Evolutionary conservation across 92 coral and sea anemone species (phyloP).

Genomic region (Virgularia gustaviana): DNA sequence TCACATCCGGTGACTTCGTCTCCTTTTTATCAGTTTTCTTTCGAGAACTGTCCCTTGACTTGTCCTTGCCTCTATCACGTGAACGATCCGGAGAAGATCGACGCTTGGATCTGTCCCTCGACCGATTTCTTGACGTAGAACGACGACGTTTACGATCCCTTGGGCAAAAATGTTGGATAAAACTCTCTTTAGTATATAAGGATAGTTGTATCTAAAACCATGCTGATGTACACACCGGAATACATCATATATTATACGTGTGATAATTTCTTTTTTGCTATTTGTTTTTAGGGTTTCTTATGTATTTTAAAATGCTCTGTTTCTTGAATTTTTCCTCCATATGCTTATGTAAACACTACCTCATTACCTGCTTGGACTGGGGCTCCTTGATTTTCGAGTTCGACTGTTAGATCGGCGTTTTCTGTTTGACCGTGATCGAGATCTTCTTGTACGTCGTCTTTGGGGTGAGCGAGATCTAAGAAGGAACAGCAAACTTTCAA

Average conservation of each 20-base stretch:
- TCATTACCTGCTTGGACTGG: slow-evolving; percentile 31
- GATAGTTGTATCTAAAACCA: background rate
- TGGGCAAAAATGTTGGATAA: background rate
- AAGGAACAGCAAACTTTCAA: no score
- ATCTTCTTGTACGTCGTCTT: slow-evolving; percentile 55
- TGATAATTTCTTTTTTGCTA: background rate
- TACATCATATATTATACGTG: no score
- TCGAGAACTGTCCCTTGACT: slow-evolving; percentile 57
- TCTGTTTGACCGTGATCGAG: slow-evolving; percentile 79
- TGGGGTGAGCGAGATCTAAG: slow-evolving; percentile 15
- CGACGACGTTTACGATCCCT: slow-evolving; percentile 61
- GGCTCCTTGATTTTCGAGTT: slow-evolving; percentile 16
- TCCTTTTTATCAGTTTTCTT: slow-evolving; percentile 24
- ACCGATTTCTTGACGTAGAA: slow-evolving; percentile 41
- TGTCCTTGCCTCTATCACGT: slow-evolving; percentile 45
- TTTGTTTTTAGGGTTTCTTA: no score
- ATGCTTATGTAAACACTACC: no score
- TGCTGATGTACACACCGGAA: background rate
- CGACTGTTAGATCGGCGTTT: slow-evolving; percentile 44
- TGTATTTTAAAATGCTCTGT: no score
- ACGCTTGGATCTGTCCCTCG: slow-evolving; percentile 54
- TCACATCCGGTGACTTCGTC: slow-evolving; percentile 17
- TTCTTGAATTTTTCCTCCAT: no score
- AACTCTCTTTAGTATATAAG: background rate
- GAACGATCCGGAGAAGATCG: slow-evolving; percentile 55